Conservation (phyloP, 2,797 vertebrate genomes). For the Acomys russatus region DNA sequence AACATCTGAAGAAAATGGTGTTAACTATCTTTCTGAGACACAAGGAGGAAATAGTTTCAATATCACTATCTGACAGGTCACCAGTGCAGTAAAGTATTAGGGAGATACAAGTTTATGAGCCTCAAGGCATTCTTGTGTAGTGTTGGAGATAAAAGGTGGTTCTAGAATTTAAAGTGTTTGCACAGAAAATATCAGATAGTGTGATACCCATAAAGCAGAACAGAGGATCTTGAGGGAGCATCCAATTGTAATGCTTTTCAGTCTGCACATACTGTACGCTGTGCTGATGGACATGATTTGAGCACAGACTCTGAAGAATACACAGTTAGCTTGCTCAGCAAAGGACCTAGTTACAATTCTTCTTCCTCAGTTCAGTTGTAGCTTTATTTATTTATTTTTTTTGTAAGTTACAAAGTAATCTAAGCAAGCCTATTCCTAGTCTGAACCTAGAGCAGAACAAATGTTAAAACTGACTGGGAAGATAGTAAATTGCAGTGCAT, state of each 20-base stretch:
- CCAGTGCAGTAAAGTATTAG: slow-evolving; percentile 51
- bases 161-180: background rate
- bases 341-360: background rate
- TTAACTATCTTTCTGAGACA: slow-evolving; percentile 68
- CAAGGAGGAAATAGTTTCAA: background rate
- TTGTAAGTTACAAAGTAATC: background rate
- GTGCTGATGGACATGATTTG: background rate
- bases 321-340: background rate
- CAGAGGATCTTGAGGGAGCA: background rate
- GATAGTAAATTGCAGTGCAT: background rate
- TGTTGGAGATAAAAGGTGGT: background rate
- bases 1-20: slow-evolving; percentile 31
- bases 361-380: background rate
- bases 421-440: background rate
- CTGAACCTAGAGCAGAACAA: background rate
- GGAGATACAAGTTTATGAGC: background rate
- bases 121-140: background rate
- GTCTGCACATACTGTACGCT: background rate
- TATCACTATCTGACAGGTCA: slow-evolving; percentile 31
- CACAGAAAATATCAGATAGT: background rate
- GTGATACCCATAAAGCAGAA: background rate
- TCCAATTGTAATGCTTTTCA: background rate
- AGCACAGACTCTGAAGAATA: background rate
- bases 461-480: slow-evolving; percentile 37
- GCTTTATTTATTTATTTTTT: background rate